These are phyloP conservation scores for Catharus ustulatus DNA, from an alignment of 2,797 vertebrate genomes.

Conservation along the genomic window DNA sequence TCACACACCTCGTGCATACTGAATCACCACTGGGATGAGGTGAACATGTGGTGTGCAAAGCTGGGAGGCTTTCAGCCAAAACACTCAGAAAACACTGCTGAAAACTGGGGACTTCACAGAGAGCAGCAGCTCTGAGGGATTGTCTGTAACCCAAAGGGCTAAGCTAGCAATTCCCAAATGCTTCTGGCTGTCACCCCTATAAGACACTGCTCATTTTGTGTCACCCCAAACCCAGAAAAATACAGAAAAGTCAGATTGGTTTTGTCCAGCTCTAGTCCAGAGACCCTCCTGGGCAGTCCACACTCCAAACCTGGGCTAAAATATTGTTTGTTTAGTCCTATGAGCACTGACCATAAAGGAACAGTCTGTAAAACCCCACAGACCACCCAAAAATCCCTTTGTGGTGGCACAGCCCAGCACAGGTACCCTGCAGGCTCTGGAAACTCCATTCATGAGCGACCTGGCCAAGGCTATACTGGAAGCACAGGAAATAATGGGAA, in stretches of 20 bases:
- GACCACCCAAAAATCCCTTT: neutral
- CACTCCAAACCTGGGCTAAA: neutral
- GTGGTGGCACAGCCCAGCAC: rapidly evolving
- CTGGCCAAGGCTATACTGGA: neutral
- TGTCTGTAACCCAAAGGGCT: neutral
- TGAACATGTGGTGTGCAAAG: constrained; percentile 35
- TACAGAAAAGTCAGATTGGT: neutral
- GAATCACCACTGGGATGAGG: constrained; percentile 47
- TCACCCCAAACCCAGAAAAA: neutral
- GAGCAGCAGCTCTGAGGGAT: neutral
- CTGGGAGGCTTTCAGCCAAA: constrained; percentile 33
- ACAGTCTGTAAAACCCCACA: neutral
- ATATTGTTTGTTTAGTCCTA: neutral
- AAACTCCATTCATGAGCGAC: neutral
- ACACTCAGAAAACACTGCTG: neutral
- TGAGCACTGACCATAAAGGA: neutral
- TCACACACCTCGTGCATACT: constrained; percentile 56
- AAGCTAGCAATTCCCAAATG: neutral
- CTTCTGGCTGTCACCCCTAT: neutral
- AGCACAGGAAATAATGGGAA: neutral
- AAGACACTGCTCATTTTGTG: neutral
- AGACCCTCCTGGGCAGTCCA: neutral
- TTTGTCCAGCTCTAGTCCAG: neutral
- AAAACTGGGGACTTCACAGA: neutral
- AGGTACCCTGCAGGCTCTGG: neutral